Evolutionary conservation across 2,797 vertebrate genomes (phyloP).

Genomic region (Phrynocephalus guinanensis): DNA sequence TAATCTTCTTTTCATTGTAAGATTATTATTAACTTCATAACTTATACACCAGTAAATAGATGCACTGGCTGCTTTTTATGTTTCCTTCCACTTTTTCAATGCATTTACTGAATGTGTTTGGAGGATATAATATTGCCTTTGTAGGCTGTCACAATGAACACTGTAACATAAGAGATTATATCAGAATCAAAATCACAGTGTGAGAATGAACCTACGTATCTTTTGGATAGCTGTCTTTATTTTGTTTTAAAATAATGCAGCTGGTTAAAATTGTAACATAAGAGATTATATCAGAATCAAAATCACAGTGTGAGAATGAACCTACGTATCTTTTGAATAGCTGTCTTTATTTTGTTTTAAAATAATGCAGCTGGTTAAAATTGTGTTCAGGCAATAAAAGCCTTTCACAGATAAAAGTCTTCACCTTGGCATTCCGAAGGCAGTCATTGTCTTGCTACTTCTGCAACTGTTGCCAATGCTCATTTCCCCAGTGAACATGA

Average conservation of each 20-base stretch:
- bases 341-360: conserved; percentile 46
- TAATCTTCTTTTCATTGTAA: not conserved
- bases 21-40: not conserved
- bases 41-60: not conserved
- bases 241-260: too few species aligned
- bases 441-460: conserved; percentile 48
- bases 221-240: too few species aligned
- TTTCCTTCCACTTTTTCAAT: not conserved
- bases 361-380: conserved; percentile 48
- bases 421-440: conserved; percentile 49
- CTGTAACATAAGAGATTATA: conserved; percentile 33
- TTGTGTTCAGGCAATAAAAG: conserved; percentile 63
- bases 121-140: conserved; percentile 25
- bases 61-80: not conserved
- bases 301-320: not conserved
- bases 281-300: conserved; percentile 15
- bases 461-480: conserved; percentile 56
- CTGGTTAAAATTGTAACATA: too few species aligned
- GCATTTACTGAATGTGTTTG: not conserved
- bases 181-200: too few species aligned
- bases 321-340: conserved; percentile 13
- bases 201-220: too few species aligned
- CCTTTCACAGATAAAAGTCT: conserved; percentile 50
- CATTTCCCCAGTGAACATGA: conserved; percentile 49
- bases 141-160: not conserved